Base-by-base conservation (phyloP, 2,113 vertebrate species). In the Osmerus mordax region DNA sequence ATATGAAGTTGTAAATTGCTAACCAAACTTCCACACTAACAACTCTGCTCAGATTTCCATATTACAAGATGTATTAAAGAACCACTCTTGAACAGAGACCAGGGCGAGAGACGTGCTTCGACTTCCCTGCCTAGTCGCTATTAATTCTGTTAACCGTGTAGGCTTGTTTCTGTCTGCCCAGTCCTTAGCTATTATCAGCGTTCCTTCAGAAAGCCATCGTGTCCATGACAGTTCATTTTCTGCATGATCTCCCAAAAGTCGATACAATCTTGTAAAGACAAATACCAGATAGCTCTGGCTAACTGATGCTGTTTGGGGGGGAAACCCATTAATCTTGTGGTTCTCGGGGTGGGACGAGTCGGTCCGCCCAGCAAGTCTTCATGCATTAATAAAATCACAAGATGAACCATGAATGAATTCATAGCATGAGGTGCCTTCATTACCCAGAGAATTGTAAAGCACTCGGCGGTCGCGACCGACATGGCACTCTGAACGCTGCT, bases 221-320 rank as follows among this genome's bases (percentile, higher is more conserved):
- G 0, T 86, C 78, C 87, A 90, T 87, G 91, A 89, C 90, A 92
- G 84, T 92, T 92, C 86, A 92, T 93, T 93, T 93, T 91, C 91
- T 89, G 88, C 91, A 90, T 92, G 90, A 88, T 88, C 86, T 90
- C 90, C 86, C 89, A 86, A 88, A 91, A 90, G 88, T 89, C 88
- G 86, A 90, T 90, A 89, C 74, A 53, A 88, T 91, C 87, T 89
- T 90, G 89, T 91, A 88, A 88, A 92, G 91, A 91, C 89, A 90
- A 92, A 91, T 90, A 89, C 82, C 85, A 89, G 86, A 91, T 89
- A 91, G 86, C 78, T 65, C 29, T 71, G 79, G 87, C 87, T 90
- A 91, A 89, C 88, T 86, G 90, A 89, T 91, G 85, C 76, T 56
- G 80, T 87, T 89, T 81, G 54, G 56, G 74, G 64, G 64, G 79